Conservation (phyloP, 2,888 invertebrate species). For the Caenorhabditis afra region DNA sequence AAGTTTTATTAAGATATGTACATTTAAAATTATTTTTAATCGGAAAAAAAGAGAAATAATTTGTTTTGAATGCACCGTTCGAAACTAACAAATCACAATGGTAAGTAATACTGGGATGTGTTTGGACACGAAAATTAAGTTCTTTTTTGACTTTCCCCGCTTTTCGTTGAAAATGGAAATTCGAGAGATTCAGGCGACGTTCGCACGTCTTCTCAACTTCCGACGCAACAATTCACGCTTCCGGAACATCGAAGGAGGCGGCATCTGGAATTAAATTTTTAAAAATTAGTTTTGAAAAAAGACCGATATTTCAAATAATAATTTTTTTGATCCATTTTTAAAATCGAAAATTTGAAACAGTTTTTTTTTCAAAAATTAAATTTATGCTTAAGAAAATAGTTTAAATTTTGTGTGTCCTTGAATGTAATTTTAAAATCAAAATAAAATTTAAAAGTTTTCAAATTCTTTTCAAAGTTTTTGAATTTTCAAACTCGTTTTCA, state of each 20-base stretch:
- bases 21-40: too few species aligned
- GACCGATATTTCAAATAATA: too few species aligned
- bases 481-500: neutral
- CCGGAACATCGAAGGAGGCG: slow-evolving; percentile 62
- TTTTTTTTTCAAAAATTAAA: slow-evolving; percentile 8
- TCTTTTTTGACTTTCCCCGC: slow-evolving; percentile 8
- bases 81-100: too few species aligned
- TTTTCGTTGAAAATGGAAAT: slow-evolving; percentile 3
- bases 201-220: slow-evolving; percentile 56
- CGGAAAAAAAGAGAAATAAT: too few species aligned
- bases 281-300: too few species aligned
- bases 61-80: too few species aligned
- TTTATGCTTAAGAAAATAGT: too few species aligned
- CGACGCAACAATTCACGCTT: slow-evolving; percentile 55
- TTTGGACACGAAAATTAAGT: neutral
- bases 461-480: too few species aligned
- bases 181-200: slow-evolving; percentile 30
- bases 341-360: neutral
- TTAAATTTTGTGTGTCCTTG: too few species aligned
- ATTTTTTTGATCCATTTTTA: neutral
- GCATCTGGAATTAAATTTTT: slow-evolving; percentile 65
- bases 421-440: too few species aligned
- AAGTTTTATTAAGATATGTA: too few species aligned
- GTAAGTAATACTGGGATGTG: too few species aligned
- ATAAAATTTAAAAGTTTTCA: neutral